Conservation (phyloP, 2,113 vertebrate species). For the Saccopteryx bilineata region DNA sequence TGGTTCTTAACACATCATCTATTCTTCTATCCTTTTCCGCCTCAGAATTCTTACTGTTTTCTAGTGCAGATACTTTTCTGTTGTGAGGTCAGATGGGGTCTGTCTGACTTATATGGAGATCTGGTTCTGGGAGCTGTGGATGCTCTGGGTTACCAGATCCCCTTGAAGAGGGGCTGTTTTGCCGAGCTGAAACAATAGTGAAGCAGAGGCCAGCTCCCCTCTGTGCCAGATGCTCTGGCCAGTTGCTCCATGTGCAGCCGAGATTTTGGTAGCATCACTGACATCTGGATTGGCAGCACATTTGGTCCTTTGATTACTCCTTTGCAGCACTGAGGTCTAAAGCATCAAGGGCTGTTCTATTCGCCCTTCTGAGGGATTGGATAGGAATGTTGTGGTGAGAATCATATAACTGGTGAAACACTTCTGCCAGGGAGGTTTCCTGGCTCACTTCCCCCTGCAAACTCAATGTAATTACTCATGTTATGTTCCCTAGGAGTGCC, state of each 20-base stretch:
- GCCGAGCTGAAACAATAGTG: constrained; percentile 87
- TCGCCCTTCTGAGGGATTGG: not conserved
- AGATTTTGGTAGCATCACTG: too few species aligned
- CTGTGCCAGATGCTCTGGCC: too few species aligned
- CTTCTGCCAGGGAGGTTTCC: not conserved
- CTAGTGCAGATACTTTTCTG: too few species aligned
- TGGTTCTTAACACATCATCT: constrained; percentile 78
- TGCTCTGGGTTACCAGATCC: constrained; percentile 96
- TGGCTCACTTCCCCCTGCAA: not conserved
- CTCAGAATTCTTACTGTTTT: too few species aligned
- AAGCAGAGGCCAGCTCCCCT: too few species aligned
- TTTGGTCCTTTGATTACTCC: too few species aligned
- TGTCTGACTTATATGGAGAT: constrained; percentile 95
- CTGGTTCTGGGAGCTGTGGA: constrained; percentile 94
- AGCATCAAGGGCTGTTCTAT: too few species aligned
- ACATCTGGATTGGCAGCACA: too few species aligned
- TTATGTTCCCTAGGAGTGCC: not conserved
- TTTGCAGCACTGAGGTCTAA: too few species aligned
- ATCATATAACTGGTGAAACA: not conserved
- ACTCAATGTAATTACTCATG: not conserved
- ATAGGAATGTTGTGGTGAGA: not conserved
- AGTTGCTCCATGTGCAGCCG: too few species aligned
- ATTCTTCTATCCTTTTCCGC: too few species aligned
- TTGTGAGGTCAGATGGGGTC: constrained; percentile 84
- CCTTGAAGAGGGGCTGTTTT: constrained; percentile 96